These are phyloP conservation scores for Rambutsinella grinnellia DNA, from an alignment of 2,888 invertebrate species.

Conservation along the genomic window DNA sequence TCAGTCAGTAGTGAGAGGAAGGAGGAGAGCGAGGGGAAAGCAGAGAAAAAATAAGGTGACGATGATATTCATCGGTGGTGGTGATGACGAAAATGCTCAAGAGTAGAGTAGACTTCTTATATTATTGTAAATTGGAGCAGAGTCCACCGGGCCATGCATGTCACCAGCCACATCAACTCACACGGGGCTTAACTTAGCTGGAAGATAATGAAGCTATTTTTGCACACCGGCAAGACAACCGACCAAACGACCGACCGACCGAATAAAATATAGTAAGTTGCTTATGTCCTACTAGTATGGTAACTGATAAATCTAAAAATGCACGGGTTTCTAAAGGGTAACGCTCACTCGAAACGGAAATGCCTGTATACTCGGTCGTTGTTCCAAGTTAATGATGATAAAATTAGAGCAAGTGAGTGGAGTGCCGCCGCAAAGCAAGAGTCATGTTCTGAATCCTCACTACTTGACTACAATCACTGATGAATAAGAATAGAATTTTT, in stretches of 20 bases:
- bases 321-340: no score
- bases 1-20: background rate
- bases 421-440: constrained; percentile 34
- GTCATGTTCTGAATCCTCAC: no score
- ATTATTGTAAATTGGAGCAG: constrained; percentile 47
- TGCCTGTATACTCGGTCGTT: no score
- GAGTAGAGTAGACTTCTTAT: background rate
- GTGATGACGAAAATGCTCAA: constrained; percentile 2
- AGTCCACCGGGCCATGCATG: constrained; percentile 62
- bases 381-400: constrained; percentile 49
- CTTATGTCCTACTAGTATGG: no score
- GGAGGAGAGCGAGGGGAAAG: background rate
- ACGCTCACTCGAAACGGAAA: no score
- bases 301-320: no score
- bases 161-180: no score
- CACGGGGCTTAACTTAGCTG: no score
- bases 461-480: no score
- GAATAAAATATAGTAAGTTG: constrained; percentile 2
- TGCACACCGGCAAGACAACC: constrained; percentile 62
- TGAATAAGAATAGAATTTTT: constrained; percentile 28
- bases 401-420: constrained; percentile 57
- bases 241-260: constrained; percentile 15
- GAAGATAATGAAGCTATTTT: constrained; percentile 66
- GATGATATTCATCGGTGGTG: constrained; percentile 8
- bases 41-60: background rate